Evolutionary conservation across 1,140 invertebrate species (phyloP).

Genomic region (Helicorthomorpha holstii): DNA sequence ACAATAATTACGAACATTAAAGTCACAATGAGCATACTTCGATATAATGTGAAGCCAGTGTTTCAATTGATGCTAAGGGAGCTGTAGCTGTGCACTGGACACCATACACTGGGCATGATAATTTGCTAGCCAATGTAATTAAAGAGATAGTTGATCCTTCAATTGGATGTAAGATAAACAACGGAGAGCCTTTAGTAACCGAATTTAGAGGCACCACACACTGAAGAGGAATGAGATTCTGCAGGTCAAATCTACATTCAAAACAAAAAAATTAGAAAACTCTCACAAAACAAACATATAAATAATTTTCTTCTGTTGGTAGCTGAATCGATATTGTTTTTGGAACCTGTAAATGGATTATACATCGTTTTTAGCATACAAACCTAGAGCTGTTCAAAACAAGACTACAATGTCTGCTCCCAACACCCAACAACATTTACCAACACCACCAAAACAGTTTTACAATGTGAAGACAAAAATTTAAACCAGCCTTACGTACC

Average conservation of each 20-base stretch:
- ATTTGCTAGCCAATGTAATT: slow-evolving; percentile 42
- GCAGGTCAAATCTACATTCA: slow-evolving; percentile 8
- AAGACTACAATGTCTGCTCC: too few species aligned
- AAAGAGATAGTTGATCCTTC: slow-evolving; percentile 65
- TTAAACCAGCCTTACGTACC: too few species aligned
- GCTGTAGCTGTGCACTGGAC: slow-evolving; percentile 66
- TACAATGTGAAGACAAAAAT: too few species aligned
- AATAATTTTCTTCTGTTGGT: too few species aligned
- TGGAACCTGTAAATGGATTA: too few species aligned
- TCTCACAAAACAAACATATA: too few species aligned
- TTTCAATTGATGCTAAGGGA: slow-evolving; percentile 49
- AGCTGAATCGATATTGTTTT: too few species aligned
- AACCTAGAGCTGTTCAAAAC: too few species aligned
- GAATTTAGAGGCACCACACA: slow-evolving; percentile 30
- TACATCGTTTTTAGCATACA: too few species aligned
- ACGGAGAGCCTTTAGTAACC: slow-evolving; percentile 24
- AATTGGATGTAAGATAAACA: slow-evolving; percentile 77
- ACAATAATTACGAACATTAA: neutral
- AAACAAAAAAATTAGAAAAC: too few species aligned
- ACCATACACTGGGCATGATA: slow-evolving; percentile 66
- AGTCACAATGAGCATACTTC: slow-evolving; percentile 23
- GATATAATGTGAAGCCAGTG: slow-evolving; percentile 63
- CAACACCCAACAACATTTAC: too few species aligned
- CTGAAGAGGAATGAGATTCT: slow-evolving; percentile 30
- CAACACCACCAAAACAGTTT: too few species aligned